phyloP scores from a whole-genome alignment of 2,113 vertebrate species.

The Zosterops japonicus region DNA sequence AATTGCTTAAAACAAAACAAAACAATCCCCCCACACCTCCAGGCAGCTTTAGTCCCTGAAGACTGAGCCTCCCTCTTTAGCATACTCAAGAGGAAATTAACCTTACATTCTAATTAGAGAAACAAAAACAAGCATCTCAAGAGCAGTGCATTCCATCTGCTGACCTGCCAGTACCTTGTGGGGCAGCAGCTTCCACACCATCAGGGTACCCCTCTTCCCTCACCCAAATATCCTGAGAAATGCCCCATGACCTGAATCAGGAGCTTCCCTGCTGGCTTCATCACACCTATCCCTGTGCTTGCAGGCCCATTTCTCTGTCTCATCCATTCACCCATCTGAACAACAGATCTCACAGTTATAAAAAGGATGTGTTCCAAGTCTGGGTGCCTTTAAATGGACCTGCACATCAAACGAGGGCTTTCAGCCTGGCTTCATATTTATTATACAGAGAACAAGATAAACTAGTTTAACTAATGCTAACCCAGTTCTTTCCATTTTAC shows the following conservation, averaged over 20 bases:
- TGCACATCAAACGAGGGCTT: neutral
- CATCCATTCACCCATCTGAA: accelerated
- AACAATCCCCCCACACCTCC: neutral
- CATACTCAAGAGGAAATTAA: conserved; percentile 19
- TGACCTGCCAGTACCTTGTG: accelerated
- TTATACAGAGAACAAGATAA: neutral
- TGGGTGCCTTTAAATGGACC: neutral
- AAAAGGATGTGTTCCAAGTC: neutral
- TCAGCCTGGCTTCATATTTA: neutral
- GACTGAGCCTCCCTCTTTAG: neutral
- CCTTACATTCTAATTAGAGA: neutral
- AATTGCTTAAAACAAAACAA: neutral
- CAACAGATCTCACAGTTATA: neutral
- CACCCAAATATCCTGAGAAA: neutral
- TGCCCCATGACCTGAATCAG: accelerated
- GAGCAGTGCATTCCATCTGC: neutral
- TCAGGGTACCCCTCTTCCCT: neutral
- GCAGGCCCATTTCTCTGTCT: neutral
- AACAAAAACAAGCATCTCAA: conserved; percentile 6
- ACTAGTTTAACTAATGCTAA: conserved; percentile 12
- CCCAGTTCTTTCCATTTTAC: neutral
- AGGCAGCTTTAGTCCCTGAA: neutral
- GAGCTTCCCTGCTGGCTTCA: accelerated
- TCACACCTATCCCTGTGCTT: neutral
- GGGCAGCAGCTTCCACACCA: neutral